Conservation (phyloP, 2,797 vertebrate species). For the Cryptoblepharus egeriae region DNA sequence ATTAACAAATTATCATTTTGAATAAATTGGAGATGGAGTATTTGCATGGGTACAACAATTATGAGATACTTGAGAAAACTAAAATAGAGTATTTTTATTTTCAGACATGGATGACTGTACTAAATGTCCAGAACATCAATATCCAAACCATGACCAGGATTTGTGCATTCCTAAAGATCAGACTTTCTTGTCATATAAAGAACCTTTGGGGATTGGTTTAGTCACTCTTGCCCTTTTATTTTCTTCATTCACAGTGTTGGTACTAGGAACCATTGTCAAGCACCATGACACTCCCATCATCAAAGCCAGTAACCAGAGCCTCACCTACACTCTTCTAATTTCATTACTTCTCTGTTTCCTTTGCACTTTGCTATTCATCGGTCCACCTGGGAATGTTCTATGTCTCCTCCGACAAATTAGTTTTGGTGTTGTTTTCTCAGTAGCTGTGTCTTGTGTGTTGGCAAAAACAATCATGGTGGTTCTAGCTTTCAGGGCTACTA, state of each 20-base stretch:
- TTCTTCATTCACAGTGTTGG: neutral
- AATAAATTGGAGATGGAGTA: no score
- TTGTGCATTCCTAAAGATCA: neutral
- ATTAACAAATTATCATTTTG: no score
- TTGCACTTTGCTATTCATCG: conserved; percentile 31
- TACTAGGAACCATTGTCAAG: neutral
- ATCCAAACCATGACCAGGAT: neutral
- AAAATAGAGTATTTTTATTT: neutral
- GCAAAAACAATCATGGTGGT: conserved; percentile 37
- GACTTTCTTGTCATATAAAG: neutral
- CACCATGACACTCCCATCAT: conserved; percentile 9
- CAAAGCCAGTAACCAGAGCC: conserved; percentile 2
- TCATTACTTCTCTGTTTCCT: neutral
- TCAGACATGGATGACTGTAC: neutral
- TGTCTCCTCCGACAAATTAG: conserved; percentile 23
- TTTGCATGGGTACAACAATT: neutral
- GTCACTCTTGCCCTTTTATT: neutral
- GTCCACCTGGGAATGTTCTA: conserved; percentile 8
- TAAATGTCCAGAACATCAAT: neutral
- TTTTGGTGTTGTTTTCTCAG: conserved; percentile 25
- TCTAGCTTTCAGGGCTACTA: conserved; percentile 39
- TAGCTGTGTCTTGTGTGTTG: conserved; percentile 38
- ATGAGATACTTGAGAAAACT: neutral
- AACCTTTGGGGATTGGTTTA: neutral
- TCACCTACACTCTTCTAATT: neutral